Evolutionary conservation across 53 echinoderm and acorn worm genomes (phyloP), one percentile per base, ranked within the genome.

Genomic region (Hippasteria phrygiana): DNA sequence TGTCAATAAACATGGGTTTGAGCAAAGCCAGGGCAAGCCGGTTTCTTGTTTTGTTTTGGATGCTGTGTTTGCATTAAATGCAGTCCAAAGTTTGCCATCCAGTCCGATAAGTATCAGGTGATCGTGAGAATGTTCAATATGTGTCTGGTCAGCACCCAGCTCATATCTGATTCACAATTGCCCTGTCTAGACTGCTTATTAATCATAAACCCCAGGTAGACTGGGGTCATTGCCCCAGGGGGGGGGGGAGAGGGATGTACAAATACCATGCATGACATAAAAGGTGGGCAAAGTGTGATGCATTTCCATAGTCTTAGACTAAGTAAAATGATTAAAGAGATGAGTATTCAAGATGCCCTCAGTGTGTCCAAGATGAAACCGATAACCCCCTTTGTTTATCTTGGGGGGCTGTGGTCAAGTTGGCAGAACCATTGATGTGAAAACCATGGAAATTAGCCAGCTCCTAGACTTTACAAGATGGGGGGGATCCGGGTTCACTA

Each of bases 151-250:
- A 64, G 28, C 28, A 24, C 9, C 13, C 42, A 43, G 10, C 40
- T 36, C 29, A 29, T 82, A 28, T 18, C 64, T 65, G 65, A 82
- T 28, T 82, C 82, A 63, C 43, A 64, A 65, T 20, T 14, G 6
- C 17, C 82, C 35, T 64, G 82, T 82, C 82, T 82, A 82, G 82
- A 82, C 82, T 4, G 43, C 36, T 43, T 65, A 55, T 82, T 82
- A 82, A 82, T 82, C 82, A 82, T 65, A 32, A 82, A 66, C 82
- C 42, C 32, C 1, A 35, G 32, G 69, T 10, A 59, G 79, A 79
- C 76, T 33, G 76, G n/a, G 18, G 47, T 53, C 38, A 55, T 62
- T 79, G 56, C 77, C 77, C 37, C 10, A 24, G 76, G 39, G 62
- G 55, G 16, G 43, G 50, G 29, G 32, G 71, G 41, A 46, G 48